Conservation (phyloP, 2,113 vertebrate species). For the Microcebus griseorufus region DNA sequence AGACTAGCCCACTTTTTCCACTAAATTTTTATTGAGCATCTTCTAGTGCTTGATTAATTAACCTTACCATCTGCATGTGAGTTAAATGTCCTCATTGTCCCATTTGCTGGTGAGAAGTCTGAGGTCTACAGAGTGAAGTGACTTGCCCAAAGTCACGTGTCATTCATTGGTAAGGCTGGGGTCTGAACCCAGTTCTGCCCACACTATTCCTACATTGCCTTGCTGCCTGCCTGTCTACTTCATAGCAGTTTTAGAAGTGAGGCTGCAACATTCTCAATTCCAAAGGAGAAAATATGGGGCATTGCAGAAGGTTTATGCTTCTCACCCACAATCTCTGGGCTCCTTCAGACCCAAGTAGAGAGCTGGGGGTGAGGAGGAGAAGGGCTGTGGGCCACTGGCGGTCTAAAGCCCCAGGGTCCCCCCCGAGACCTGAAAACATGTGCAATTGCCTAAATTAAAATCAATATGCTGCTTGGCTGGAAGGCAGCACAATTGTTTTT, state of each 20-base stretch:
- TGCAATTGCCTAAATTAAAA: slow-evolving; percentile 72
- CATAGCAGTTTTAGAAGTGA: background rate
- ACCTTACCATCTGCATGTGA: background rate
- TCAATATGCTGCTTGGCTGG: slow-evolving; percentile 76
- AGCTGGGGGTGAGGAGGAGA: background rate
- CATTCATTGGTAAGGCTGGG: background rate
- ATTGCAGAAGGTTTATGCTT: background rate
- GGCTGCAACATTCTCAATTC: background rate
- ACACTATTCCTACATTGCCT: background rate
- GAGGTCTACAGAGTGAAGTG: background rate
- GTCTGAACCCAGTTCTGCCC: background rate
- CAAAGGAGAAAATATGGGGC: background rate
- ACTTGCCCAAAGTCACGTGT: background rate
- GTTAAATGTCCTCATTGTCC: background rate
- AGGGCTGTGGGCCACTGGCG: background rate
- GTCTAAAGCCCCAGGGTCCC: background rate
- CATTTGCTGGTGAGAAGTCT: background rate
- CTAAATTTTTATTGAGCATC: slow-evolving; percentile 4
- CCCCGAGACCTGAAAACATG: background rate
- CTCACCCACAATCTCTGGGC: too few relatives aligned
- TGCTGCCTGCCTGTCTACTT: background rate
- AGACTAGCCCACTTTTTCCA: background rate
- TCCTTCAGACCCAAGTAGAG: background rate
- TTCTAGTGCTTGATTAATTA: background rate
- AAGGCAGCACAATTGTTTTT: slow-evolving; percentile 72